These are phyloP conservation scores for Philopotamus ludificatus DNA, from an alignment of 1,140 invertebrate genomes.

Conservation along the genomic window DNA sequence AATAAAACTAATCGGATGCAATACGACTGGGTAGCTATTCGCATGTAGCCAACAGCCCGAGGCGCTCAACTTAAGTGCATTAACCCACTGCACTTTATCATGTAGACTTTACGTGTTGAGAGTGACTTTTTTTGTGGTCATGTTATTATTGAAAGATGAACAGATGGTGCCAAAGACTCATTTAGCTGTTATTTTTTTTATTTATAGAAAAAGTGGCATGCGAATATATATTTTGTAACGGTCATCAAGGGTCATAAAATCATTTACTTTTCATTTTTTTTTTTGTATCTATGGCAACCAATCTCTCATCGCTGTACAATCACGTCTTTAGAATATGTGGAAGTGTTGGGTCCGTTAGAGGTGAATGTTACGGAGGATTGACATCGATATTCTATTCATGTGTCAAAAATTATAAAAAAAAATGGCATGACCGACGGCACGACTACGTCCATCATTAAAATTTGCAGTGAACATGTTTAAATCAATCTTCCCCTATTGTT, in stretches of 20 bases:
- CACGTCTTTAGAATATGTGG: not conserved
- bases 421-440: not conserved
- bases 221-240: slow-evolving; percentile 8
- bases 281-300: too few species aligned
- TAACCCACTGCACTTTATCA: slow-evolving; percentile 20
- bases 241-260: slow-evolving; percentile 10
- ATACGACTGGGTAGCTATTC: not conserved
- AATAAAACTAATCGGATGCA: not conserved
- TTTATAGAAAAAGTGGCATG: not conserved
- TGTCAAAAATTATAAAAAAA: not conserved
- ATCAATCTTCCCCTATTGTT: too few species aligned
- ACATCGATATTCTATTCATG: not conserved
- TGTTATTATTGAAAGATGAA: not conserved
- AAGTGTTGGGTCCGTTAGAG: not conserved
- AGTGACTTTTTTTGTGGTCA: not conserved
- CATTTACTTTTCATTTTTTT: not conserved
- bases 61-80: slow-evolving; percentile 7
- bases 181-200: not conserved
- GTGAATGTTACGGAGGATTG: not conserved
- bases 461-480: too few species aligned
- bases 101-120: not conserved
- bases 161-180: not conserved
- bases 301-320: not conserved
- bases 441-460: not conserved
- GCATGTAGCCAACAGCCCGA: not conserved